Evolutionary conservation across 2,888 invertebrate genomes (phyloP).

Genomic region (Tetropium fuscum): DNA sequence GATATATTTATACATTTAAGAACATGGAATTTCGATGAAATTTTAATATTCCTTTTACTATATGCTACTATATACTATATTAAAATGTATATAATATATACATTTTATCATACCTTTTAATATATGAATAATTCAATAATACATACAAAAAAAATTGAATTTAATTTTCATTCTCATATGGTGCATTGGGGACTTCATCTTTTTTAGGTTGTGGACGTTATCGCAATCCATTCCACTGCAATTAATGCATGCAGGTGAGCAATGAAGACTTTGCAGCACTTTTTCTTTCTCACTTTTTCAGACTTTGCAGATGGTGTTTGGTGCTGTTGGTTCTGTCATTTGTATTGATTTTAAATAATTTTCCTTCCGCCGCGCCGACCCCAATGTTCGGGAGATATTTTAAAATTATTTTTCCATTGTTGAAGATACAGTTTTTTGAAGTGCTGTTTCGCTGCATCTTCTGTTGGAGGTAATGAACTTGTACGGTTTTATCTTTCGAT

Average conservation of each 20-base stretch:
- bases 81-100: too few species aligned
- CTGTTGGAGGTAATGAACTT: background rate
- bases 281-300: background rate
- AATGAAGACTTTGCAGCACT: background rate
- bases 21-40: too few species aligned
- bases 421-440: too few species aligned
- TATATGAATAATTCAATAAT: background rate
- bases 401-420: too few species aligned
- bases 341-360: background rate
- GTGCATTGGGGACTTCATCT: background rate
- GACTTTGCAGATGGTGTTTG: background rate
- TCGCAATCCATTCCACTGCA: background rate
- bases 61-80: too few species aligned
- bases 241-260: background rate
- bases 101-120: background rate
- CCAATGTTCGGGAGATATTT: background rate
- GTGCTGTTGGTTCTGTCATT: background rate
- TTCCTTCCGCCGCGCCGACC: background rate
- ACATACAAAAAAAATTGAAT: background rate
- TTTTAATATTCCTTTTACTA: too few species aligned
- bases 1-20: too few species aligned
- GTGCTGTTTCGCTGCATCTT: too few species aligned
- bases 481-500: too few species aligned
- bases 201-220: background rate
- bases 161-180: background rate